Evolutionary conservation across 2,797 vertebrate species (phyloP).

Genomic region (Typhlichthys eigenmanni): DNA sequence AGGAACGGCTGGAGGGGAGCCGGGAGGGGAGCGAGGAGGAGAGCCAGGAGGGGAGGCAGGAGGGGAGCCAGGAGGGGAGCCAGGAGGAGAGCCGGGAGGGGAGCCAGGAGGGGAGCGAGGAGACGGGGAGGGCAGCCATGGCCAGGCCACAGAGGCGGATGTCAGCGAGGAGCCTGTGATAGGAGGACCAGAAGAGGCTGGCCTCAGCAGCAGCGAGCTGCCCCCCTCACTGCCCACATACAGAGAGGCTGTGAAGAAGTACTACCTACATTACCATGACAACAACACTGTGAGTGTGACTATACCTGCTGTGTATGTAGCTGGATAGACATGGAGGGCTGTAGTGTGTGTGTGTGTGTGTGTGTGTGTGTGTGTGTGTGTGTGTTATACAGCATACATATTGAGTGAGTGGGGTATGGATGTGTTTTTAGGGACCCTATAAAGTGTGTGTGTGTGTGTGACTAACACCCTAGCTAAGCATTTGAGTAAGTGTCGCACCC

Average conservation of each 20-base stretch:
- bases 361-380: background rate
- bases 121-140: background rate
- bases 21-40: slow-evolving; percentile 5
- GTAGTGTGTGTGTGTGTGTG: background rate
- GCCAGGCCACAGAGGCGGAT: background rate
- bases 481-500: slow-evolving; percentile 45
- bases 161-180: background rate
- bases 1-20: slow-evolving; percentile 11
- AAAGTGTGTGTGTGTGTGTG: background rate
- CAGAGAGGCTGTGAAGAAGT: slow-evolving; percentile 76
- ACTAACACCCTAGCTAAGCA: slow-evolving; percentile 11
- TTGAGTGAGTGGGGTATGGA: too few relatives aligned
- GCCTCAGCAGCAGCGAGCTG: background rate
- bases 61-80: slow-evolving; percentile 10
- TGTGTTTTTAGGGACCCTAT: too few relatives aligned
- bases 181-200: slow-evolving; percentile 1
- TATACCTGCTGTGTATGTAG: too few relatives aligned
- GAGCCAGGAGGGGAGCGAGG: slow-evolving; percentile 10
- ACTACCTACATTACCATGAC: slow-evolving; percentile 82
- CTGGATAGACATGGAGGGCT: background rate
- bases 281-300: slow-evolving; percentile 80
- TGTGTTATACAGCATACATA: too few relatives aligned
- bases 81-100: background rate
- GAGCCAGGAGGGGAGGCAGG: slow-evolving; percentile 10
- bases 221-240: slow-evolving; percentile 72